Percentiles rank a stretch among this genome's conserved stretches.
Evolutionary conservation across 2,797 vertebrate genomes (phyloP).

Genomic region (Huso huso): DNA sequence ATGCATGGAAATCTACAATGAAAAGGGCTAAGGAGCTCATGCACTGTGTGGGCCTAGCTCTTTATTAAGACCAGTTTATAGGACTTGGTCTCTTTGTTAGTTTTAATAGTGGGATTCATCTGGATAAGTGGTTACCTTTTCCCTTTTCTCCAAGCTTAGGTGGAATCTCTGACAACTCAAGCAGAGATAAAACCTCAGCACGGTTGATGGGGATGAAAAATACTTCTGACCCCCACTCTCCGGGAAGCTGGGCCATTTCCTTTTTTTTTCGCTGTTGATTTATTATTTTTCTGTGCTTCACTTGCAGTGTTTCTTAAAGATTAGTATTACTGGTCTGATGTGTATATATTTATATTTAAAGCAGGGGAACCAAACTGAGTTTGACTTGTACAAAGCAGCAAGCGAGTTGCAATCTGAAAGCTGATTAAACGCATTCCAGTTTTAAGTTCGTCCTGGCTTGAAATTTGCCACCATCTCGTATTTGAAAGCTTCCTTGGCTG

Average conservation of each 20-base stretch:
- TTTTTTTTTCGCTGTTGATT: conserved; percentile 1
- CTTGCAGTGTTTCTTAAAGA: background rate
- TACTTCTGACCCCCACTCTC: background rate
- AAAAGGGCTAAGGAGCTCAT: too few relatives aligned
- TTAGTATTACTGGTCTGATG: background rate
- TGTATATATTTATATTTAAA: background rate
- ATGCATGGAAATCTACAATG: too few relatives aligned
- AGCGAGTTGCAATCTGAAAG: background rate
- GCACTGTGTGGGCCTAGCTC: too few relatives aligned
- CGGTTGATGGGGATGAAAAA: background rate
- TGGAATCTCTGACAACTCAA: background rate
- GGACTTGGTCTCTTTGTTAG: too few relatives aligned
- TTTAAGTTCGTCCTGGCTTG: background rate
- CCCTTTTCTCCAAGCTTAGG: background rate
- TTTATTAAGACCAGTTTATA: too few relatives aligned
- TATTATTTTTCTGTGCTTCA: conserved; percentile 9
- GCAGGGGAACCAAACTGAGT: background rate
- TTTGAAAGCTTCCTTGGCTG: too few relatives aligned
- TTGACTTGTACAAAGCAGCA: background rate
- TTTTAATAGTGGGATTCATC: too few relatives aligned
- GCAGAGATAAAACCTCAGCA: background rate
- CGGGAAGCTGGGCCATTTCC: background rate
- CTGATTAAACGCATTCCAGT: background rate
- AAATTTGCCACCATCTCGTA: too few relatives aligned
- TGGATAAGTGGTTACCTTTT: background rate